A percentile compares a stretch with the other conserved stretches of the same genome.
Conservation (phyloP, 2,888 invertebrate genomes). For the Drosophila koepferae region DNA sequence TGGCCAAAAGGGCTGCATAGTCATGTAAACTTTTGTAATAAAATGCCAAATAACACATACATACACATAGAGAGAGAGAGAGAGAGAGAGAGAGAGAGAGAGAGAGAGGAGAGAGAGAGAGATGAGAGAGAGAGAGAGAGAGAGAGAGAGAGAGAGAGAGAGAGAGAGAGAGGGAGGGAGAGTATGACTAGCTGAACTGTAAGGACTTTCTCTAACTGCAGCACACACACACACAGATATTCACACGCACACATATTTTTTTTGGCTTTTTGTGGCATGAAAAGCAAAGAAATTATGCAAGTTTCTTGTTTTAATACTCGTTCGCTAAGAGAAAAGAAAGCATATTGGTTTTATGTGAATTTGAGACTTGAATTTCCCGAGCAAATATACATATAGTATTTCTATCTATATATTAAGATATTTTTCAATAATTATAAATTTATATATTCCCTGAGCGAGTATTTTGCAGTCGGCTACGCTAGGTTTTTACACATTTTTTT, state of each 20-base stretch:
- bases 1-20: slow-evolving; percentile 56
- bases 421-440: neutral
- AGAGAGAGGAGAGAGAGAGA: too few species aligned
- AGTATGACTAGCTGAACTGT: slow-evolving; percentile 34
- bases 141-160: slow-evolving; percentile 13
- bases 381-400: too few species aligned
- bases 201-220: slow-evolving; percentile 53
- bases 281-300: slow-evolving; percentile 70
- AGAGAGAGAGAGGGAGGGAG: slow-evolving; percentile 8
- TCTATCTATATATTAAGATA: neutral
- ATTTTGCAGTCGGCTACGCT: neutral
- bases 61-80: slow-evolving; percentile 12
- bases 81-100: too few species aligned
- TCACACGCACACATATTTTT: slow-evolving; percentile 19
- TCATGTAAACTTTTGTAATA: slow-evolving; percentile 77
- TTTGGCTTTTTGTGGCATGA: slow-evolving; percentile 59
- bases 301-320: slow-evolving; percentile 43
- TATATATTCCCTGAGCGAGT: neutral
- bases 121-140: slow-evolving; percentile 6
- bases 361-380: neutral
- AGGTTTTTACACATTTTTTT: neutral
- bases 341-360: neutral
- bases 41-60: slow-evolving; percentile 61
- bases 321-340: neutral
- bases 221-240: slow-evolving; percentile 23